Evolutionary conservation across 1,140 invertebrate genomes (phyloP).

Genomic region (Caenorhabditis brenneri): DNA sequence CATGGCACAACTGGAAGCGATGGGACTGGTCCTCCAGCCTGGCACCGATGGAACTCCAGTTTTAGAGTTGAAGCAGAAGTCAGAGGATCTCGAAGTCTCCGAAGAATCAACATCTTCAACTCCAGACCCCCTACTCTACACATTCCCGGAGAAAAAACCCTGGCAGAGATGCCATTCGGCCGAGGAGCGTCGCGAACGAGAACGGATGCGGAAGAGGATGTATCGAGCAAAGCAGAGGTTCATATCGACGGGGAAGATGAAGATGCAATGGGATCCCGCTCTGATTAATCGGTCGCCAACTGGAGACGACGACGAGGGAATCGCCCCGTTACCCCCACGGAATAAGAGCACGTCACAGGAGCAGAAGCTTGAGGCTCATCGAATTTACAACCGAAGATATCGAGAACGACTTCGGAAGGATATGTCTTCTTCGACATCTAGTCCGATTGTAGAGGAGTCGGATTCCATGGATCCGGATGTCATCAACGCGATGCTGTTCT

Average conservation of each 20-base stretch:
- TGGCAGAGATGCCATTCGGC: background rate
- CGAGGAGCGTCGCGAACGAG: background rate
- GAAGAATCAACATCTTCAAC: background rate
- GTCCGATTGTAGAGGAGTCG: background rate
- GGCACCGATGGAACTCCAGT: background rate
- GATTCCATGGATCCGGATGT: no score
- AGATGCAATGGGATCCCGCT: slow-evolving; percentile 15
- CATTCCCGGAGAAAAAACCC: background rate
- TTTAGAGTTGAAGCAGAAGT: background rate
- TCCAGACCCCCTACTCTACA: background rate
- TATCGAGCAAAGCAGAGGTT: background rate
- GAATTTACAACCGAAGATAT: slow-evolving; percentile 2
- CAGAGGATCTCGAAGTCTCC: background rate
- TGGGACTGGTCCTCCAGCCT: background rate
- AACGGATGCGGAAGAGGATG: background rate
- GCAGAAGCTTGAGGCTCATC: background rate
- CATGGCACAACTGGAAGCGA: background rate
- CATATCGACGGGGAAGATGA: background rate
- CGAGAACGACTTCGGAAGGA: background rate
- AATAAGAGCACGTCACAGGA: background rate
- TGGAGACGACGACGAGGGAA: background rate
- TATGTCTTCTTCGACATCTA: no score
- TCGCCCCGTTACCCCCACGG: background rate
- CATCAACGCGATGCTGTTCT: no score
- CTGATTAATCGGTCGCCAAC: background rate